These are phyloP conservation scores for Anguilla rostrata DNA, from an alignment of 2,113 vertebrate species.

Conservation along the genomic window DNA sequence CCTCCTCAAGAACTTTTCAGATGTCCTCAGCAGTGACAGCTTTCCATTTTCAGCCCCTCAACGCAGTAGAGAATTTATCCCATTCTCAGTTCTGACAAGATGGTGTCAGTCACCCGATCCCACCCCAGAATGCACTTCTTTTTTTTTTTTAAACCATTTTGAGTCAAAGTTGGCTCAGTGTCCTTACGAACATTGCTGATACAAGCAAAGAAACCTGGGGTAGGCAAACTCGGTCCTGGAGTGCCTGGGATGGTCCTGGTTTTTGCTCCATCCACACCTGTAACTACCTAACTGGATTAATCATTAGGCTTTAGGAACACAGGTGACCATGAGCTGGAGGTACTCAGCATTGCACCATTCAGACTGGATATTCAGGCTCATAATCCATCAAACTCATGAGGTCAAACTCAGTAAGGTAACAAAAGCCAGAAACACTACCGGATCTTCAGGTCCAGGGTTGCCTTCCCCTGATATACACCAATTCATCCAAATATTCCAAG, in stretches of 20 bases:
- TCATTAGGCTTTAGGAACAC: too few species aligned
- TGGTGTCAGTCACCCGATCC: background rate
- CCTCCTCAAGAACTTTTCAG: background rate
- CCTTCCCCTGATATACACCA: background rate
- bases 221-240: too few species aligned
- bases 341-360: too few species aligned
- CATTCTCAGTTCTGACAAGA: background rate
- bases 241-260: too few species aligned
- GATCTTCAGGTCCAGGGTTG: too few species aligned
- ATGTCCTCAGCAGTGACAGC: background rate
- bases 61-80: background rate
- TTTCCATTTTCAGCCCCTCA: slow-evolving; percentile 7
- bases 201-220: background rate
- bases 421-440: too few species aligned
- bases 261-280: too few species aligned
- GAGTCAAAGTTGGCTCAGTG: background rate
- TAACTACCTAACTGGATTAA: too few species aligned
- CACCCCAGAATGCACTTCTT: background rate
- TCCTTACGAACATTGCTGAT: background rate
- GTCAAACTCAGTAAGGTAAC: too few species aligned
- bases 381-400: too few species aligned
- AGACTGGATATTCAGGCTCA: too few species aligned
- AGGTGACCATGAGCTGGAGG: too few species aligned
- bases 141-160: background rate
- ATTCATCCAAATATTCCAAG: background rate